phyloP scores from a whole-genome alignment of 2,797 vertebrate species.

The Sebastes matsubarae region DNA sequence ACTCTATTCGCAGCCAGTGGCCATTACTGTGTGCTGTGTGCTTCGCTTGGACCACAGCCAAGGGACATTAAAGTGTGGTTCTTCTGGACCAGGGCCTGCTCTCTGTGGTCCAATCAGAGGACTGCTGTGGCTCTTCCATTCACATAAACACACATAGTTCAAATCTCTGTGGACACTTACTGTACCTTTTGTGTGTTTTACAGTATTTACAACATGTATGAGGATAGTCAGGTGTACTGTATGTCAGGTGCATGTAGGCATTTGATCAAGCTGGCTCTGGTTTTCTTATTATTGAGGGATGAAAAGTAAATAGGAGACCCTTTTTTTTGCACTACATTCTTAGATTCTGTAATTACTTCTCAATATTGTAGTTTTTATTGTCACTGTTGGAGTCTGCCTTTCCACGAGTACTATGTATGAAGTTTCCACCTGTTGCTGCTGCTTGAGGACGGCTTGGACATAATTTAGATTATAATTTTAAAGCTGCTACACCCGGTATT shows the following conservation, averaged over 20 bases:
- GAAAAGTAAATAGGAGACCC: no score
- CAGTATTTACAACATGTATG: no score
- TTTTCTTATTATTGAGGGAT: no score
- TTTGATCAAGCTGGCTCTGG: no score
- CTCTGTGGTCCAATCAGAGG: neutral
- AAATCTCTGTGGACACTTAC: neutral
- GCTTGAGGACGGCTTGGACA: neutral
- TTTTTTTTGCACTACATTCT: no score
- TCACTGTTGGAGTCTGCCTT: neutral
- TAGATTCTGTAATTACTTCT: no score
- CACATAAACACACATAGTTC: neutral
- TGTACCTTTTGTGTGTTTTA: no score
- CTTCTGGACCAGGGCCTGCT: constrained; percentile 5
- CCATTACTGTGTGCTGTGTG: constrained; percentile 17
- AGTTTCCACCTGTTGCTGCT: neutral
- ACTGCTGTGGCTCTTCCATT: neutral
- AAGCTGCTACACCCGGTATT: neutral
- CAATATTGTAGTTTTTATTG: no score
- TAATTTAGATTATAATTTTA: neutral
- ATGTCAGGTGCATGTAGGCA: no score
- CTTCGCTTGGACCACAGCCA: constrained; percentile 30
- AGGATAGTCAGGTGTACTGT: no score
- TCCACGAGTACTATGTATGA: neutral
- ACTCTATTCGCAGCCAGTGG: constrained; percentile 20
- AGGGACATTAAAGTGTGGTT: constrained; percentile 11